Base-by-base conservation (phyloP, 2,113 vertebrate species). In the Thalassarche chlororhynchos region DNA sequence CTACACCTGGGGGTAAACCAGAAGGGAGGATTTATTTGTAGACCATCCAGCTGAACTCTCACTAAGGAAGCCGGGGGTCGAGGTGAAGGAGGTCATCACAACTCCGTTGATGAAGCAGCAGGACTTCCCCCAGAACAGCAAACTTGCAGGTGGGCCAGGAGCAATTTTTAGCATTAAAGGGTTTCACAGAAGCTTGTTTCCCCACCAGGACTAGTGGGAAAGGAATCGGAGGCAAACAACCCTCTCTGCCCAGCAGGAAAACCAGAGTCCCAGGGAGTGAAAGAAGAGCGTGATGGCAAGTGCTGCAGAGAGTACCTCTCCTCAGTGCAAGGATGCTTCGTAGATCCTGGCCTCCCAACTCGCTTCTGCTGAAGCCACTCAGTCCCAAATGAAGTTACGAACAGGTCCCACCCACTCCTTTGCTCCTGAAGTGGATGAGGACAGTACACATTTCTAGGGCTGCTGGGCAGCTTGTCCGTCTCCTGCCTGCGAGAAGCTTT, bases 51-150 rank as follows among this genome's bases (percentile, higher is more conserved):
- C 28, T 58, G 42, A 72, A 6, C 17, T 46, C 12, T 34, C 51
- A 3, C 31, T 8, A 4, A 19, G 69, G 17, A n/a, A 28, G 47
- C 14, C 25, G 40, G 7, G 31, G 15, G 5, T 16, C 0, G 0
- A 23, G 84, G 28, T 42, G 66, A 2, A 40, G 60, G 42, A 40
- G 82, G 28, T 12, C 19, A 14, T 46, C 44, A 44, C 17, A 18
- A 12, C 6, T 0, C 15, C 6, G 17, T 0, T 16, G 38, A 5
- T 14, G 16, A 32, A 92, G 29, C 62, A 80, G 40, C 26, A 57
- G 61, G 20, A 44, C 25, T 32, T 69, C 2, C 36, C 68, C 29
- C 44, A 65, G 18, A 42, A 54, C 11, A 23, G 14, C 49, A 70
- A 46, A 9, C 28, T 3, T 1, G 14, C 13, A 52, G 70, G 18